These are phyloP conservation scores for Heliconius sara DNA, from an alignment of 2,888 invertebrate species.

Conservation along the genomic window DNA sequence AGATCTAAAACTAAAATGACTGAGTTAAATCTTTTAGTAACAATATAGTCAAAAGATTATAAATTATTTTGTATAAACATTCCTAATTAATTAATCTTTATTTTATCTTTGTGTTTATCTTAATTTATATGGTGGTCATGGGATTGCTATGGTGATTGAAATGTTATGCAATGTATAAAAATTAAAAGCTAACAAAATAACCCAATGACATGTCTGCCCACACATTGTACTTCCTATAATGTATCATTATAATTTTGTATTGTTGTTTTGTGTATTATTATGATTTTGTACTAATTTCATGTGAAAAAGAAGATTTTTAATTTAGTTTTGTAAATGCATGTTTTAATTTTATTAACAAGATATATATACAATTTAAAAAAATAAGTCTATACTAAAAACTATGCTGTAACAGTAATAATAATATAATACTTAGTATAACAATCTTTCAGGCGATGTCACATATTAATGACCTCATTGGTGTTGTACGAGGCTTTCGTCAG, in stretches of 20 bases:
- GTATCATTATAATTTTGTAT: too few species aligned
- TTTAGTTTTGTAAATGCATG: neutral
- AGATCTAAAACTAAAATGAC: neutral
- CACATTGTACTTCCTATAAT: neutral
- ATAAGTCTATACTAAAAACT: neutral
- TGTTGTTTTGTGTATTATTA: neutral
- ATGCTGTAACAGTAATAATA: neutral
- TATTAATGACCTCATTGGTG: slow-evolving; percentile 86
- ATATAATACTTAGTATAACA: slow-evolving; percentile 15
- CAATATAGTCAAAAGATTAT: neutral
- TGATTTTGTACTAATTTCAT: neutral
- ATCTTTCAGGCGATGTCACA: slow-evolving; percentile 82
- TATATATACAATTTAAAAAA: too few species aligned
- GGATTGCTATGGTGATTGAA: neutral
- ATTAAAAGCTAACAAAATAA: neutral
- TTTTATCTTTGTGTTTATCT: neutral
- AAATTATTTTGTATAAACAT: neutral
- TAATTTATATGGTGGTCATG: slow-evolving; percentile 1
- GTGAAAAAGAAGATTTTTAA: neutral
- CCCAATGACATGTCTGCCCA: neutral
- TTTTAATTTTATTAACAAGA: too few species aligned
- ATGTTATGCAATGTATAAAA: slow-evolving; percentile 30
- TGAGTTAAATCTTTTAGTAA: neutral
- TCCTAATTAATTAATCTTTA: neutral
- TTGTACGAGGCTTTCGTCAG: slow-evolving; percentile 87